Percentiles rank a stretch among this genome's conserved stretches.
Conservation (phyloP, 2,888 invertebrate species). For the Crossocerus cetratus region DNA sequence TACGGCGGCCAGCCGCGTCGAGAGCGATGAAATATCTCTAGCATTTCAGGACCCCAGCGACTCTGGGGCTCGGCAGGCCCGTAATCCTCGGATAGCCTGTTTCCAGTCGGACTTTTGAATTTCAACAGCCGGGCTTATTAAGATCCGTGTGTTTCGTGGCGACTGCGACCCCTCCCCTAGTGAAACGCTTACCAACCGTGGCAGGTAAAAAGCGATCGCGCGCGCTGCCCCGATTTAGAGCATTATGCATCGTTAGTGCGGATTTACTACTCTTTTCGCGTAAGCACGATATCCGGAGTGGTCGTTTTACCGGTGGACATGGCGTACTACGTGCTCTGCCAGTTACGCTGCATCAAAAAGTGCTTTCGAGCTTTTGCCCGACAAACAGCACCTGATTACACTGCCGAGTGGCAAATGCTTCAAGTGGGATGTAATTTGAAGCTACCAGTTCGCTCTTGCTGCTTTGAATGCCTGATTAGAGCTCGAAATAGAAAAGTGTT, state of each 20-base stretch:
- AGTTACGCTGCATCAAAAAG: not conserved
- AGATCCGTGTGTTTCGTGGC: slow-evolving; percentile 48
- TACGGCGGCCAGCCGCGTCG: not conserved
- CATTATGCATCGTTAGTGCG: slow-evolving; percentile 40
- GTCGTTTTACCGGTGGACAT: not conserved
- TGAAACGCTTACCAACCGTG: too few relatives aligned
- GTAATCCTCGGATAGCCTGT: slow-evolving; percentile 38
- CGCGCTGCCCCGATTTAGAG: slow-evolving; percentile 4
- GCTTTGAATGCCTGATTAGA: too few relatives aligned
- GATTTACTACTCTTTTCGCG: slow-evolving; percentile 26
- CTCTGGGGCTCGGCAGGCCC: not conserved
- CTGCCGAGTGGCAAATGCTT: too few relatives aligned
- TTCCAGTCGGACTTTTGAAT: slow-evolving; percentile 49
- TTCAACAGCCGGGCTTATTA: slow-evolving; percentile 46
- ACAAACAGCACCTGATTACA: too few relatives aligned
- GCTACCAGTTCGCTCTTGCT: too few relatives aligned
- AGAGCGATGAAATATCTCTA: slow-evolving; percentile 47
- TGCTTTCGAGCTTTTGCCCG: too few relatives aligned
- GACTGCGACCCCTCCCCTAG: not conserved
- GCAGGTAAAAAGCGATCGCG: too few relatives aligned
- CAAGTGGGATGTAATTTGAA: too few relatives aligned
- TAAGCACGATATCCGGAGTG: too few relatives aligned
- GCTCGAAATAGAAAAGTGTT: too few relatives aligned
- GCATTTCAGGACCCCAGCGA: slow-evolving; percentile 44
- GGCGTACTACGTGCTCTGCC: not conserved